Evolutionary conservation across 2,888 invertebrate species (phyloP).

Genomic region (Punctoribates punctum): DNA sequence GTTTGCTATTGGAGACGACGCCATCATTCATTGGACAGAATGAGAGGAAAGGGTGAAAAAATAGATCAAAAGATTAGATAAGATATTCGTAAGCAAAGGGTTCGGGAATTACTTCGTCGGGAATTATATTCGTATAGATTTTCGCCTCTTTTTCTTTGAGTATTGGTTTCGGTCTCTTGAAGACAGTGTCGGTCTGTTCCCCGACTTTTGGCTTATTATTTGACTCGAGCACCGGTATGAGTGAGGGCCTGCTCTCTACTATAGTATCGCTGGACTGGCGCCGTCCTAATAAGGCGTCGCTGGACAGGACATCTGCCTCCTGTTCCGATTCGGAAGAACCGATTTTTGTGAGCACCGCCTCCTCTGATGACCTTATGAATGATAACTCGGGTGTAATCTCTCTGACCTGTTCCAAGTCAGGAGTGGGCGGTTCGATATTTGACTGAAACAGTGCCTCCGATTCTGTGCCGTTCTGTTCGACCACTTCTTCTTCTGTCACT

Average conservation of each 20-base stretch:
- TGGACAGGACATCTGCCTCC: background rate
- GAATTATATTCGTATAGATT: background rate
- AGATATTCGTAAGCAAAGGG: no score
- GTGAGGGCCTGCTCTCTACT: background rate
- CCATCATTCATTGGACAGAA: no score
- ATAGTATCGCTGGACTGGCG: background rate
- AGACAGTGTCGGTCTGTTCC: background rate
- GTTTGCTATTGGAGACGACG: background rate
- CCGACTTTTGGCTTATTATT: background rate
- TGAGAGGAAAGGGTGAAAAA: no score
- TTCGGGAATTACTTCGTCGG: constrained; percentile 4
- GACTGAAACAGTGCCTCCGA: background rate
- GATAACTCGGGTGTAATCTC: background rate
- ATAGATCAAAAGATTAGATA: no score
- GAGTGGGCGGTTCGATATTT: constrained; percentile 7
- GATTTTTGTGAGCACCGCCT: background rate
- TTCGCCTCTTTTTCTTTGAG: constrained; percentile 5
- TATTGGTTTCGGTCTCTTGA: background rate
- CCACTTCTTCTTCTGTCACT: no score
- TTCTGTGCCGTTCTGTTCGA: background rate
- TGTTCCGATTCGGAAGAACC: background rate
- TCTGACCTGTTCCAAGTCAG: background rate
- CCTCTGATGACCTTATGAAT: background rate
- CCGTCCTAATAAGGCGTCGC: no score
- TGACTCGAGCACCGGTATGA: constrained; percentile 7